A percentile compares a stretch with the other conserved stretches of the same genome.
Evolutionary conservation across 2,888 invertebrate genomes (phyloP).

Genomic region (Orthosia incerta): DNA sequence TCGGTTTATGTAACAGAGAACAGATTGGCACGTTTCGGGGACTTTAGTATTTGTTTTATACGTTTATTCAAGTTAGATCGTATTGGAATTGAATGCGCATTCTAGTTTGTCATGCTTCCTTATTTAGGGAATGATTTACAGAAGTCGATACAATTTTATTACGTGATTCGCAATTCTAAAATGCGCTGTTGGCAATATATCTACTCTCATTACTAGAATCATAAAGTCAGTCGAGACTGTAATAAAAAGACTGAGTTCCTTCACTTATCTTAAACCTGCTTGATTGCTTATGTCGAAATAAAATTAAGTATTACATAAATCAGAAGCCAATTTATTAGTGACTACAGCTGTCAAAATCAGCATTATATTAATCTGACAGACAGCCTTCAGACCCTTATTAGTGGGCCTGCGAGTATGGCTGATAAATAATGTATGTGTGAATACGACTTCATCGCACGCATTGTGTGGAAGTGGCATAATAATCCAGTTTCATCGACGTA

Average conservation of each 20-base stretch:
- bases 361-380: constrained; percentile 49
- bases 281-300: constrained; percentile 36
- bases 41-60: constrained; percentile 39
- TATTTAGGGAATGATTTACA: constrained; percentile 31
- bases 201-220: constrained; percentile 4
- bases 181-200: not conserved
- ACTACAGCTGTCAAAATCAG: constrained; percentile 53
- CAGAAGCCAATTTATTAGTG: constrained; percentile 45
- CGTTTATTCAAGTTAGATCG: constrained; percentile 9
- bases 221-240: not conserved
- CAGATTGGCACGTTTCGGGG: constrained; percentile 37
- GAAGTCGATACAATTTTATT: not conserved
- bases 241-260: constrained; percentile 14
- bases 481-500: constrained; percentile 28
- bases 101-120: constrained; percentile 27
- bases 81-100: constrained; percentile 25
- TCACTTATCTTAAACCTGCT: constrained; percentile 11
- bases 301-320: constrained; percentile 32
- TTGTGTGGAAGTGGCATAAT: constrained; percentile 38
- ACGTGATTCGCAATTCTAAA: not conserved
- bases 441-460: constrained; percentile 36
- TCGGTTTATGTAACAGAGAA: constrained; percentile 57
- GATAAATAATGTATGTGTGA: constrained; percentile 45
- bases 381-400: constrained; percentile 59
- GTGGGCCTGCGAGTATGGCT: constrained; percentile 28